phyloP scores from a whole-genome alignment of 2,888 invertebrate genomes.

The Serripes groenlandicus region DNA sequence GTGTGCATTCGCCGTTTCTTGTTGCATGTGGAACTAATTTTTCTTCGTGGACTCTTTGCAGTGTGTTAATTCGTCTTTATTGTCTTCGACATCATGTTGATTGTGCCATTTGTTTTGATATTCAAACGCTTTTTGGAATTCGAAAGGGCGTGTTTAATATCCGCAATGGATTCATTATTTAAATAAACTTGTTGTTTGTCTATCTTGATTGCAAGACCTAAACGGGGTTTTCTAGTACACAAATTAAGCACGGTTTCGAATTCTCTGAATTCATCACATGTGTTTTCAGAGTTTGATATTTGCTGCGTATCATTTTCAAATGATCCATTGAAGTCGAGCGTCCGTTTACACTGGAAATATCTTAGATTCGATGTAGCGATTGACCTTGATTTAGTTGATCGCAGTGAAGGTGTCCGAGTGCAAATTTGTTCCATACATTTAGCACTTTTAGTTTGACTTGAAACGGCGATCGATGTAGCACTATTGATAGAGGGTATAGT shows the following conservation, averaged over 20 bases:
- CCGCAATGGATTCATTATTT: conserved; percentile 1
- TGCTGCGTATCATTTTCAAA: background rate
- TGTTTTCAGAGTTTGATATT: background rate
- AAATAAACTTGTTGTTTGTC: background rate
- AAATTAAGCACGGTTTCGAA: conserved; percentile 17
- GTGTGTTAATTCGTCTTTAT: background rate
- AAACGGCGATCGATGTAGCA: conserved; percentile 1
- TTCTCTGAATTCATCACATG: background rate
- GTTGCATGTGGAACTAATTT: background rate
- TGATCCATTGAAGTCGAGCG: conserved; percentile 25
- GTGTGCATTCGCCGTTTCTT: background rate
- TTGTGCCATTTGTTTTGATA: conserved; percentile 51
- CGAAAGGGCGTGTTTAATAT: conserved; percentile 36
- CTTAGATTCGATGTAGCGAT: conserved; percentile 36
- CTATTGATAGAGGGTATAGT: conserved; percentile 16
- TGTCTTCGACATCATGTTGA: conserved; percentile 13
- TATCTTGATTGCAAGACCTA: background rate
- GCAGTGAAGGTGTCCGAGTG: conserved; percentile 3
- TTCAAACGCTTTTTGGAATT: conserved; percentile 13
- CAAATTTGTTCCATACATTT: conserved; percentile 1
- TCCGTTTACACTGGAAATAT: conserved; percentile 33
- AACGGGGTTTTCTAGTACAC: conserved; percentile 12
- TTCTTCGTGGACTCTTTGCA: conserved; percentile 8
- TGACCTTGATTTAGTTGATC: conserved; percentile 10
- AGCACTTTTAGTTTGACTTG: background rate